phyloP scores from a whole-genome alignment of 2,888 invertebrate species.

The Apamea monoglypha region DNA sequence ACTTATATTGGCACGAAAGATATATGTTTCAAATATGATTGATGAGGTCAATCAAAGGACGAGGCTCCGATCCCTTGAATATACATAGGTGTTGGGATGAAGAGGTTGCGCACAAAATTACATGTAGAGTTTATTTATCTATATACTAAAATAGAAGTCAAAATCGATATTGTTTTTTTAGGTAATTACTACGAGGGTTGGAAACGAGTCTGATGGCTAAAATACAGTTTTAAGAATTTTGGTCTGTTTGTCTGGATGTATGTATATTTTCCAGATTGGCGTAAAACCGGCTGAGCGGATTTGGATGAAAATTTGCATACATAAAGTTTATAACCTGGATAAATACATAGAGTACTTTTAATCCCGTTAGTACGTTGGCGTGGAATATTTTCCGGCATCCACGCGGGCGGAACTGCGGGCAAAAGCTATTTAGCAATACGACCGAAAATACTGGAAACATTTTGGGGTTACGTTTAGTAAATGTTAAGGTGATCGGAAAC shows the following conservation, averaged over 20 bases:
- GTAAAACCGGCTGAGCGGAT: not conserved
- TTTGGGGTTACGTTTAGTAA: too few species aligned
- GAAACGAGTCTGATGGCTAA: not conserved
- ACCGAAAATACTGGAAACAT: not conserved
- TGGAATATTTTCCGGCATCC: not conserved
- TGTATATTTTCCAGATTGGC: not conserved
- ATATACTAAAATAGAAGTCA: not conserved
- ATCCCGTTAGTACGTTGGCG: not conserved
- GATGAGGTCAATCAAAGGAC: constrained; percentile 2
- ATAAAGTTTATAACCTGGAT: not conserved
- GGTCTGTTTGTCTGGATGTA: not conserved
- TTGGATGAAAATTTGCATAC: not conserved
- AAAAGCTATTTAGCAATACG: not conserved
- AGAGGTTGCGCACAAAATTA: not conserved
- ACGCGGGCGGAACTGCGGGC: not conserved
- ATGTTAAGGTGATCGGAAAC: not conserved
- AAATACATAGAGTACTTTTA: not conserved
- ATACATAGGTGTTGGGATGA: not conserved
- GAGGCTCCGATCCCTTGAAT: not conserved
- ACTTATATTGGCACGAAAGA: constrained; percentile 13
- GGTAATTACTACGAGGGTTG: not conserved
- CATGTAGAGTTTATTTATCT: not conserved
- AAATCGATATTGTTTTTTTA: not conserved
- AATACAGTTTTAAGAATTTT: not conserved
- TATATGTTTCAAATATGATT: constrained; percentile 18